Conservation (phyloP, 2,888 invertebrate genomes). For the Rhaphigaster nebulosa region DNA sequence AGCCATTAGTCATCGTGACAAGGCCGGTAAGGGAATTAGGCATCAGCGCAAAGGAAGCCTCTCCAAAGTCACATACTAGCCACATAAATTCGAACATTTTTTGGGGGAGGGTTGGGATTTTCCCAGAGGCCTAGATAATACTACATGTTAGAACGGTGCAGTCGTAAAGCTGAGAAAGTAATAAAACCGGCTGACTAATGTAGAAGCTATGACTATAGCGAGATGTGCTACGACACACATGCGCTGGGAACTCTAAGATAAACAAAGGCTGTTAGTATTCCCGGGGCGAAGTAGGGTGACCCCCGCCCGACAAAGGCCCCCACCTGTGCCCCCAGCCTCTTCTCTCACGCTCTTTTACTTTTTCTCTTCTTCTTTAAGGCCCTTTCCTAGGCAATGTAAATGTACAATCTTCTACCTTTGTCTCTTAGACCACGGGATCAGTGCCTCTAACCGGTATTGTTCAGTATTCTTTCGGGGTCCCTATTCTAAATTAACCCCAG, state of each 20-base stretch:
- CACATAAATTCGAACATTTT: background rate
- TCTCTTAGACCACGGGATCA: slow-evolving; percentile 28
- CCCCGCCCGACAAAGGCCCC: slow-evolving; percentile 5
- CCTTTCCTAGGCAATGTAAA: slow-evolving; percentile 44
- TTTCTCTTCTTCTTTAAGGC: slow-evolving; percentile 26
- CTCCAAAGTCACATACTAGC: background rate
- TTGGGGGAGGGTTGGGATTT: background rate
- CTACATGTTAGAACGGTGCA: background rate
- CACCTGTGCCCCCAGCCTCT: slow-evolving; percentile 26
- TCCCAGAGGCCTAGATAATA: slow-evolving; percentile 1
- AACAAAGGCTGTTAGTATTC: slow-evolving; percentile 44
- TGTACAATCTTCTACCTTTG: slow-evolving; percentile 41
- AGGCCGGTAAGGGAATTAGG: too few species aligned
- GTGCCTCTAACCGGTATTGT: slow-evolving; percentile 7
- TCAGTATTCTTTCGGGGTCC: background rate
- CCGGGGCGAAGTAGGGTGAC: background rate
- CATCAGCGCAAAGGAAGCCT: background rate
- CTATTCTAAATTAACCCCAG: slow-evolving; percentile 25
- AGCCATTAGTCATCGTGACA: too few species aligned
- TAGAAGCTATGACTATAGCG: slow-evolving; percentile 2
- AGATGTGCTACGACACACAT: background rate
- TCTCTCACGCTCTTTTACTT: slow-evolving; percentile 39
- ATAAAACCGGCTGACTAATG: background rate
- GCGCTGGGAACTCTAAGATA: slow-evolving; percentile 25
- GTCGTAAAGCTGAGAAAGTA: background rate